Conservation (phyloP, 2,797 vertebrate species). For the Thaleichthys pacificus region DNA sequence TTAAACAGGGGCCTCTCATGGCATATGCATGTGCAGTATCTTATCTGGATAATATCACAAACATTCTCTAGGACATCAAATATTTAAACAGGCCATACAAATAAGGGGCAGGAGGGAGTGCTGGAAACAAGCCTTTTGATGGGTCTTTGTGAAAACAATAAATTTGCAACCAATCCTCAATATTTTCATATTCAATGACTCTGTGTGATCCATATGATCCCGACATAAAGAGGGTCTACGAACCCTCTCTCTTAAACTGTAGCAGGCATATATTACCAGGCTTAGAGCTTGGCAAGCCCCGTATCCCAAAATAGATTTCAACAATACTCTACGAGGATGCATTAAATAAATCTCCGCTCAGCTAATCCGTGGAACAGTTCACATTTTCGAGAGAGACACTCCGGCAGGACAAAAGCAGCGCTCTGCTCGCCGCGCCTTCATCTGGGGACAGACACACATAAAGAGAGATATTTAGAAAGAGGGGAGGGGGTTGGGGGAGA, state of each 20-base stretch:
- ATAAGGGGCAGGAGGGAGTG: slow-evolving; percentile 63
- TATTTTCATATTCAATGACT: slow-evolving; percentile 78
- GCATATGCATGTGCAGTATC: slow-evolving; percentile 77
- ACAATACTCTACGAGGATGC: slow-evolving; percentile 84
- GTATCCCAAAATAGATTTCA: slow-evolving; percentile 85
- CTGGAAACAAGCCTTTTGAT: slow-evolving; percentile 61
- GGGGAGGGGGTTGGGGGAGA: slow-evolving; percentile 44
- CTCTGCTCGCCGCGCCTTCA: slow-evolving; percentile 74
- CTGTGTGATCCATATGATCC: slow-evolving; percentile 78
- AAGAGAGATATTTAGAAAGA: slow-evolving; percentile 75
- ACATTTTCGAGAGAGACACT: slow-evolving; percentile 72
- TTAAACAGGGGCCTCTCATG: slow-evolving; percentile 75
- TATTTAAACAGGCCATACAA: slow-evolving; percentile 81
- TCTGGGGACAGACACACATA: slow-evolving; percentile 77
- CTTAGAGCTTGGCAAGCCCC: slow-evolving; percentile 81
- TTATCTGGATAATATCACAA: slow-evolving; percentile 77
- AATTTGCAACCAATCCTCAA: slow-evolving; percentile 64
- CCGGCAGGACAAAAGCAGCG: slow-evolving; percentile 75
- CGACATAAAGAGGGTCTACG: slow-evolving; percentile 79
- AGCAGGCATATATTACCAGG: slow-evolving; percentile 86
- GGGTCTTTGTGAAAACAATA: slow-evolving; percentile 67
- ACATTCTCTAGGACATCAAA: slow-evolving; percentile 77
- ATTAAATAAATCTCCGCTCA: slow-evolving; percentile 85
- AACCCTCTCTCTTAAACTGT: slow-evolving; percentile 84
- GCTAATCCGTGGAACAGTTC: slow-evolving; percentile 84